phyloP scores from a whole-genome alignment of 2,113 vertebrate species.

The Lepus timidus region DNA sequence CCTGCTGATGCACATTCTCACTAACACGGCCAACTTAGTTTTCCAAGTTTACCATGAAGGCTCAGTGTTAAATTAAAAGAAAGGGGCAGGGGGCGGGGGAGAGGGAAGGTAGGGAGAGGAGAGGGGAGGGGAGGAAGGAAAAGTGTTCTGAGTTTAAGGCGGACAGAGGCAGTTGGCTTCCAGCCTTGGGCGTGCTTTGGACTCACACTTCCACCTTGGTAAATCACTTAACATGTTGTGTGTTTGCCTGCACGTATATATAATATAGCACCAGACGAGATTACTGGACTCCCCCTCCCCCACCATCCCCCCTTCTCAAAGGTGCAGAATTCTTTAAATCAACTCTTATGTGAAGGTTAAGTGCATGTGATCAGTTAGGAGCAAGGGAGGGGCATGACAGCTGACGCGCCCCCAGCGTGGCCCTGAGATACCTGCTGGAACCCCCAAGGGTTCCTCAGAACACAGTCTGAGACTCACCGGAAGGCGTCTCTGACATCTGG shows the following conservation, averaged over 20 bases:
- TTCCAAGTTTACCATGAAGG: constrained; percentile 27
- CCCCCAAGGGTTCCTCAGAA: neutral
- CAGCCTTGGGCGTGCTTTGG: neutral
- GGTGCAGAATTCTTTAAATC: neutral
- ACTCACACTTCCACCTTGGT: neutral
- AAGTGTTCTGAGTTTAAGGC: neutral
- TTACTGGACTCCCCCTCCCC: neutral
- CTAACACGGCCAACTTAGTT: neutral
- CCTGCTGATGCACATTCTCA: neutral
- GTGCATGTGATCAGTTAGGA: neutral
- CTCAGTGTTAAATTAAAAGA: neutral
- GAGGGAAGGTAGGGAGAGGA: too few species aligned
- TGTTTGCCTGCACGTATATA: neutral
- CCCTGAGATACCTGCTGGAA: neutral
- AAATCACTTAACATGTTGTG: neutral
- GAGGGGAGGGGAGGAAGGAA: neutral
- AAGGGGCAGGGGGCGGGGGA: neutral
- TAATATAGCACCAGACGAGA: neutral
- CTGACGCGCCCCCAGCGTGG: neutral
- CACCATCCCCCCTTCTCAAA: neutral
- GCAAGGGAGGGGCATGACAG: neutral
- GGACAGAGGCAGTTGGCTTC: neutral
- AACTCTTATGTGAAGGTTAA: neutral
- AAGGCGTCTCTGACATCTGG: neutral
- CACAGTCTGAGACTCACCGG: neutral